phyloP scores from a whole-genome alignment of 2,113 vertebrate species.

The Gasterosteus aculeatus region DNA sequence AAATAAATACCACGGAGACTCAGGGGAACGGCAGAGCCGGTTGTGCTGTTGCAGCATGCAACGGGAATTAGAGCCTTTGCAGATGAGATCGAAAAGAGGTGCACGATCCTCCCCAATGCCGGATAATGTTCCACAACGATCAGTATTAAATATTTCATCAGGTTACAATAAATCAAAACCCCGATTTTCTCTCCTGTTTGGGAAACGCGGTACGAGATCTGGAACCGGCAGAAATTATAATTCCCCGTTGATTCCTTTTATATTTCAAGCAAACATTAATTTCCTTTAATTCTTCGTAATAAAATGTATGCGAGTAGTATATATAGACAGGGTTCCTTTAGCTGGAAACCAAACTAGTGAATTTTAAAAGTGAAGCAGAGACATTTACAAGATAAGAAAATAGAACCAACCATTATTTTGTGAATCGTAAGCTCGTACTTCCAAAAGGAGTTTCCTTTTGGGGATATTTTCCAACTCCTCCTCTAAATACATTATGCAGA shows the following conservation, averaged over 20 bases:
- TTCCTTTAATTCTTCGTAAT: neutral
- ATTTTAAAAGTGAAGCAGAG: neutral
- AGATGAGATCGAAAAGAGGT: conserved; percentile 31
- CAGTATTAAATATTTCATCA: neutral
- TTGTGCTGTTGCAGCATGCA: conserved; percentile 56
- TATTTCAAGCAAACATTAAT: neutral
- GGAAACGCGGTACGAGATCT: neutral
- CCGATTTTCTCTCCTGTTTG: neutral
- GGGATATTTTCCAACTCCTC: neutral
- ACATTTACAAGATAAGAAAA: too few species aligned
- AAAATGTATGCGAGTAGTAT: neutral
- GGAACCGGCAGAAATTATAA: neutral
- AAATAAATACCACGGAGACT: conserved; percentile 65
- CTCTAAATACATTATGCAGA: neutral
- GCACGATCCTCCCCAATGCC: neutral
- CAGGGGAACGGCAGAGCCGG: conserved; percentile 37
- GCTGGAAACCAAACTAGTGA: neutral
- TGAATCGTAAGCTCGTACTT: too few species aligned
- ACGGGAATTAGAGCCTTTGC: conserved; percentile 46
- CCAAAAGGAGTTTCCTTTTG: neutral
- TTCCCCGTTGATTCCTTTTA: neutral
- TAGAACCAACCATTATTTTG: too few species aligned
- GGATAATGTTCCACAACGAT: neutral
- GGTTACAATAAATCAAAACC: neutral
- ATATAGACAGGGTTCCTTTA: neutral